Conservation (phyloP, 2,113 vertebrate species). For the Sapayoa aenigma region DNA sequence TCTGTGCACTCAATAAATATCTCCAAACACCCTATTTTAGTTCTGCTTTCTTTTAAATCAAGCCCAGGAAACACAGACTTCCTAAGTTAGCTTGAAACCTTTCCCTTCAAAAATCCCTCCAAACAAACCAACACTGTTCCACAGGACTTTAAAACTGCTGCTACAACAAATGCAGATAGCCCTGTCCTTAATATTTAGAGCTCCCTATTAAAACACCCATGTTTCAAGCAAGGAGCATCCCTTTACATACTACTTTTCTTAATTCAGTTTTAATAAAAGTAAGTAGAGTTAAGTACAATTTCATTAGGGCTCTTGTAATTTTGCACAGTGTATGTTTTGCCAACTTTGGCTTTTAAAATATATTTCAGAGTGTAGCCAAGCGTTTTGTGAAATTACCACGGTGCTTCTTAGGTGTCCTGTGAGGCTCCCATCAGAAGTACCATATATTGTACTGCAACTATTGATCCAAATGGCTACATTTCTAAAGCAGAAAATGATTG, state of each 20-base stretch:
- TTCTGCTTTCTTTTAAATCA: neutral
- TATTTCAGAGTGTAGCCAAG: constrained; percentile 15
- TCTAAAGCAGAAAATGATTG: constrained; percentile 88
- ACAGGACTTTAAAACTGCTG: neutral
- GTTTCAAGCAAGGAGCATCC: constrained; percentile 38
- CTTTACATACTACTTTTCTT: constrained; percentile 36
- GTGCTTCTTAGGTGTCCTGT: constrained; percentile 61
- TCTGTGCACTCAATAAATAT: neutral
- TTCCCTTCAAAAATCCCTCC: neutral
- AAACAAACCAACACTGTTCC: neutral
- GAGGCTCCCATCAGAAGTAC: constrained; percentile 75
- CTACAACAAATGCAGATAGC: constrained; percentile 21
- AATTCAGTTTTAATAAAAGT: constrained; percentile 60
- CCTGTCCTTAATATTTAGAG: neutral
- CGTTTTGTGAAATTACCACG: constrained; percentile 8
- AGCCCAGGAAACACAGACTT: neutral
- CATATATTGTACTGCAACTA: constrained; percentile 80
- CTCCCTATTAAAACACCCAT: constrained; percentile 1
- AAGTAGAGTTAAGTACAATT: constrained; percentile 36
- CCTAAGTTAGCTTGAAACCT: constrained; percentile 21
- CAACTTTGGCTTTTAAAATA: constrained; percentile 45
- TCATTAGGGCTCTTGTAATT: constrained; percentile 51
- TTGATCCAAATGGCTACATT: constrained; percentile 86
- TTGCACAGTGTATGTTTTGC: neutral
- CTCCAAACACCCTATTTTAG: neutral